These are phyloP conservation scores for Lamellibrachia satsuma DNA, from an alignment of 2,888 invertebrate species.

Conservation along the genomic window DNA sequence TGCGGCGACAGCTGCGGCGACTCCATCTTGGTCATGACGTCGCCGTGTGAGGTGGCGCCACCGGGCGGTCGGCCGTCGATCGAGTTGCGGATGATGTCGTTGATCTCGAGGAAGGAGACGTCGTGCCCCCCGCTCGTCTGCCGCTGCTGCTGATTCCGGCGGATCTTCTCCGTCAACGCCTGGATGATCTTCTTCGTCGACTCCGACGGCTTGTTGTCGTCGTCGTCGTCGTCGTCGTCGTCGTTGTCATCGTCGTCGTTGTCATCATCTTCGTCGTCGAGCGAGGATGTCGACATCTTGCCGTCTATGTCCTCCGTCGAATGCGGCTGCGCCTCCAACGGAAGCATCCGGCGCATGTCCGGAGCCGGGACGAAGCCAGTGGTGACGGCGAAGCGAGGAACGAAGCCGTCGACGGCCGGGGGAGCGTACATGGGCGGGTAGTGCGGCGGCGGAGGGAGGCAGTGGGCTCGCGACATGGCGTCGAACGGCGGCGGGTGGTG, in stretches of 20 bases:
- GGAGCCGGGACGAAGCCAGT: conserved; percentile 24
- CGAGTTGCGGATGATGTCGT: conserved; percentile 32
- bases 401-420: neutral
- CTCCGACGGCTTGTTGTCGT: conserved; percentile 29
- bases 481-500: neutral
- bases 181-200: conserved; percentile 47
- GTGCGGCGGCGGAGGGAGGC: neutral
- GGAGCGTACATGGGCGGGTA: neutral
- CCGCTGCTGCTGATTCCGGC: conserved; percentile 33
- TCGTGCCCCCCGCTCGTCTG: conserved; percentile 22
- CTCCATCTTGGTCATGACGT: neutral
- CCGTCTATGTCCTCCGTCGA: conserved; percentile 7
- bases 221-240: conserved; percentile 38
- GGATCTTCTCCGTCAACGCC: conserved; percentile 49
- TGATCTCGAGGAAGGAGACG: conserved; percentile 32
- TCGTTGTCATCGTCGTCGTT: conserved; percentile 40
- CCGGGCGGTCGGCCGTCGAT: neutral
- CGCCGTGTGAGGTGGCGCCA: neutral
- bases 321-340: neutral
- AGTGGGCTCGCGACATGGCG: neutral
- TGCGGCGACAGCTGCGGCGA: neutral
- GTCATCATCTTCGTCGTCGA: conserved; percentile 39
- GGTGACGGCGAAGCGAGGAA: neutral
- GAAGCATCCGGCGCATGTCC: neutral
- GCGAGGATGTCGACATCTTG: conserved; percentile 24